These are phyloP conservation scores for Tyrophagus putrescentiae DNA, from an alignment of 1,140 invertebrate species.

Conservation along the genomic window DNA sequence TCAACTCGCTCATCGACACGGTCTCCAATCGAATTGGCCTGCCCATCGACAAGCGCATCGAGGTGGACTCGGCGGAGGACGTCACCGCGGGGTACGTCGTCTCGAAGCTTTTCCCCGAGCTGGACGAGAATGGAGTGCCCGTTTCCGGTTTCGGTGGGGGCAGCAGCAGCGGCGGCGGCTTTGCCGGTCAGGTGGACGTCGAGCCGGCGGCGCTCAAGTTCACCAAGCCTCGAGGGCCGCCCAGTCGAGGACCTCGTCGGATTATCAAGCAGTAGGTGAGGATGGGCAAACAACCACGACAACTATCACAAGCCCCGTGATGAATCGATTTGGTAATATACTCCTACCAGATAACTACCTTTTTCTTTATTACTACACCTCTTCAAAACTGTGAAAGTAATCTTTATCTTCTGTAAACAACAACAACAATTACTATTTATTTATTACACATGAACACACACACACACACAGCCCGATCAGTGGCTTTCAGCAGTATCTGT, in stretches of 20 bases:
- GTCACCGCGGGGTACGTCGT: slow-evolving; percentile 72
- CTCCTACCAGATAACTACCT: too few species aligned
- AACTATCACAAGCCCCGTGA: too few species aligned
- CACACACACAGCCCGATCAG: too few species aligned
- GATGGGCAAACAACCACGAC: too few species aligned
- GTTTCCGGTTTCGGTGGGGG: too few species aligned
- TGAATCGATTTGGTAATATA: too few species aligned
- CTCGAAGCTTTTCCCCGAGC: slow-evolving; percentile 86
- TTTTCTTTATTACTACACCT: too few species aligned
- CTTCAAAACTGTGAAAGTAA: too few species aligned
- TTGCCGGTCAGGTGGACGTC: background rate
- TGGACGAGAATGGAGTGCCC: slow-evolving; percentile 69
- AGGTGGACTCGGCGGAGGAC: slow-evolving; percentile 75
- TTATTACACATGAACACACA: too few species aligned
- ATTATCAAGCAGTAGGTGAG: slow-evolving; percentile 46
- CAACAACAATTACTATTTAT: too few species aligned
- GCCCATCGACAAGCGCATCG: slow-evolving; percentile 71
- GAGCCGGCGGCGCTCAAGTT: slow-evolving; percentile 44
- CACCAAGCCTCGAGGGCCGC: slow-evolving; percentile 85
- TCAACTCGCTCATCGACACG: slow-evolving; percentile 63
- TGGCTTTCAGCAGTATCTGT: too few species aligned
- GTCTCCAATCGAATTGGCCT: slow-evolving; percentile 44
- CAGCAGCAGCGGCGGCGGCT: background rate
- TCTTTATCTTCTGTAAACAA: too few species aligned
- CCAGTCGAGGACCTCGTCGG: slow-evolving; percentile 71